Evolutionary conservation across 2,797 vertebrate species (phyloP).

Genomic region (Sebastolobus altivelis): DNA sequence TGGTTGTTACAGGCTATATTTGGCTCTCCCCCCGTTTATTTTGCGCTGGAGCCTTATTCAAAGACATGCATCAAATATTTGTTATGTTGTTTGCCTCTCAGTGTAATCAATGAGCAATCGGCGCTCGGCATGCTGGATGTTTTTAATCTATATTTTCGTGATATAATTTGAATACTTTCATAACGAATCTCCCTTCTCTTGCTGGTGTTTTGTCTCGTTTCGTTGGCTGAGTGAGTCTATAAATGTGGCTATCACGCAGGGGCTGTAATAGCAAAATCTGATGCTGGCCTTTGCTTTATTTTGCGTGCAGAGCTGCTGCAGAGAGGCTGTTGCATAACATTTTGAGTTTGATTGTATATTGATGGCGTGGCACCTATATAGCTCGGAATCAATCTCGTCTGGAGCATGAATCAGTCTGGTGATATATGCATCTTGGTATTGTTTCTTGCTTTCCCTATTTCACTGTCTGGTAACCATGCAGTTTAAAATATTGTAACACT

Average conservation of each 20-base stretch:
- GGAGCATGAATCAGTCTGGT: conserved; percentile 84
- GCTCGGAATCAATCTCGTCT: conserved; percentile 88
- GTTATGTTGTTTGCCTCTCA: conserved; percentile 71
- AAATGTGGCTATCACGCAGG: conserved; percentile 68
- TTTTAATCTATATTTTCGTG: conserved; percentile 30
- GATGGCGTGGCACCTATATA: conserved; percentile 81
- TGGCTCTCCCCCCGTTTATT: conserved; percentile 53
- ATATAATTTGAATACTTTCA: conserved; percentile 39
- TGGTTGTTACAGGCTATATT: conserved; percentile 74
- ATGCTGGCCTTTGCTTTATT: conserved; percentile 75
- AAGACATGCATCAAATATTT: conserved; percentile 79
- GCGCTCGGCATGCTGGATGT: conserved; percentile 36
- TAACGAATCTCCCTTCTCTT: conserved; percentile 37
- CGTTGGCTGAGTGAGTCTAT: conserved; percentile 57
- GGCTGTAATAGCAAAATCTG: conserved; percentile 76
- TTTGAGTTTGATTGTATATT: conserved; percentile 88
- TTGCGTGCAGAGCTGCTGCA: conserved; percentile 78
- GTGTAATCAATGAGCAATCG: conserved; percentile 78
- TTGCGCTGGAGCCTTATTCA: conserved; percentile 64
- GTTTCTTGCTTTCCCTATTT: conserved; percentile 65
- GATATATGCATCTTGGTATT: conserved; percentile 67
- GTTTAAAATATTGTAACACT: conserved; percentile 71
- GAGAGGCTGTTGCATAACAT: conserved; percentile 85
- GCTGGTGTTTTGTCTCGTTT: conserved; percentile 41
- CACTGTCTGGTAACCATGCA: conserved; percentile 78